Evolutionary conservation across 2,797 vertebrate species (phyloP).

Genomic region (Eupleurogrammus muticus): DNA sequence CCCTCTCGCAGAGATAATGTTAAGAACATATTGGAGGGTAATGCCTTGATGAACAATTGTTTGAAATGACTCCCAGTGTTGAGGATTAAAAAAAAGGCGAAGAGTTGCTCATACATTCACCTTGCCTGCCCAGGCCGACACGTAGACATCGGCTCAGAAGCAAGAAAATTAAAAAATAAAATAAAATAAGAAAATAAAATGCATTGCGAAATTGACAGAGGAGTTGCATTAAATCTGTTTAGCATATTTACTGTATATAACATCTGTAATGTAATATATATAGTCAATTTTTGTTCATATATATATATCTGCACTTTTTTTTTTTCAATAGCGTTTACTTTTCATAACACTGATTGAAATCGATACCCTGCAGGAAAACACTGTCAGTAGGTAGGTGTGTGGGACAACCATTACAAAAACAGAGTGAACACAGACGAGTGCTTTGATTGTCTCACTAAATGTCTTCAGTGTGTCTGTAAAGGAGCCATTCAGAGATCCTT

Average conservation of each 20-base stretch:
- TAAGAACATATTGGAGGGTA: constrained; percentile 84
- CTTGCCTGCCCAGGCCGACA: constrained; percentile 74
- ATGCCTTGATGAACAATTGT: constrained; percentile 79
- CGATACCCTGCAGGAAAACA: constrained; percentile 86
- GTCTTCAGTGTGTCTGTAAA: constrained; percentile 80
- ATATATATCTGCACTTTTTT: constrained; percentile 77
- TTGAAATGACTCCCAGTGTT: constrained; percentile 73
- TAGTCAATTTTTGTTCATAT: constrained; percentile 71
- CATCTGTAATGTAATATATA: constrained; percentile 84
- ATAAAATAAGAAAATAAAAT: constrained; percentile 70
- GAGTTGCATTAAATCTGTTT: constrained; percentile 83
- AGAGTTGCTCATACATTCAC: constrained; percentile 85
- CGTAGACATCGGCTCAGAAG: constrained; percentile 74
- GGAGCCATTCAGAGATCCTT: constrained; percentile 61
- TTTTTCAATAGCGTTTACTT: constrained; percentile 80
- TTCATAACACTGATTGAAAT: constrained; percentile 83
- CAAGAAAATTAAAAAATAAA: constrained; percentile 73
- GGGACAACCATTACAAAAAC: constrained; percentile 83
- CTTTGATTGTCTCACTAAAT: constrained; percentile 86
- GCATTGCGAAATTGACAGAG: constrained; percentile 79
- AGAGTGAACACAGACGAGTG: constrained; percentile 83
- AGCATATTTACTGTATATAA: constrained; percentile 88
- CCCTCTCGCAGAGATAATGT: constrained; percentile 80
- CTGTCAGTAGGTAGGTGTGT: constrained; percentile 78
- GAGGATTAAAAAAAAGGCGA: constrained; percentile 79